These are phyloP conservation scores for Drosophila yakuba DNA, from an alignment of 1,140 invertebrate genomes.

Conservation along the genomic window DNA sequence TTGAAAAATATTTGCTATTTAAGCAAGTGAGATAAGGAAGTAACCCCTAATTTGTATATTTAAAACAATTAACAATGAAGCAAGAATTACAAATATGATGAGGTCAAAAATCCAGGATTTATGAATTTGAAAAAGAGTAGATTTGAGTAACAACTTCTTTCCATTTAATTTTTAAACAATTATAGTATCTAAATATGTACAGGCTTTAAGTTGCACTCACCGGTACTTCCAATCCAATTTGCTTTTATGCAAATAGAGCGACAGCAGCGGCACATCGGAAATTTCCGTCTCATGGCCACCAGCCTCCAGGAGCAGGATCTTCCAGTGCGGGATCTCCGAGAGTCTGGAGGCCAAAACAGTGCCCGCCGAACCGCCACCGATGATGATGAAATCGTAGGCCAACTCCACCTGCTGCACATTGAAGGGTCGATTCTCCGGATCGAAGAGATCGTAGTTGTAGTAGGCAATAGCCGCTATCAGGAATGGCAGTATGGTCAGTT, in stretches of 20 bases:
- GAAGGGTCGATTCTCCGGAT: conserved; percentile 93
- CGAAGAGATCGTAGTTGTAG: conserved; percentile 93
- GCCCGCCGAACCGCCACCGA: conserved; percentile 94
- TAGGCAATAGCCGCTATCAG: conserved; percentile 92
- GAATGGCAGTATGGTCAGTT: conserved; percentile 91
- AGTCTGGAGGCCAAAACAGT: conserved; percentile 93
- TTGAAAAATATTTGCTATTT: background rate
- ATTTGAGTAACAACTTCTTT: too few relatives aligned
- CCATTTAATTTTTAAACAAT: too few relatives aligned
- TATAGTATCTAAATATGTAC: too few relatives aligned
- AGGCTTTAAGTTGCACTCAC: conserved; percentile 69
- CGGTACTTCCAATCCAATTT: conserved; percentile 97
- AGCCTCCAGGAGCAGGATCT: conserved; percentile 93
- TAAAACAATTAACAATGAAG: too few relatives aligned
- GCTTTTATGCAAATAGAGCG: conserved; percentile 94
- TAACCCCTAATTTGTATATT: too few relatives aligned
- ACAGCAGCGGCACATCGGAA: conserved; percentile 92
- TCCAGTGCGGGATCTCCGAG: conserved; percentile 91
- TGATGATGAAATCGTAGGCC: conserved; percentile 92
- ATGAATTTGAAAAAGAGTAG: too few relatives aligned
- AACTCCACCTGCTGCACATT: conserved; percentile 87
- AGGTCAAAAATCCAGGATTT: too few relatives aligned
- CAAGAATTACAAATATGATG: too few relatives aligned
- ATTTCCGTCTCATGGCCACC: conserved; percentile 94
- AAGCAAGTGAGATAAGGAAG: too few relatives aligned